Percentiles rank a stretch among this genome's conserved stretches.
Conservation (phyloP, 2,888 invertebrate species). For the Oxyteleia sp. region DNA sequence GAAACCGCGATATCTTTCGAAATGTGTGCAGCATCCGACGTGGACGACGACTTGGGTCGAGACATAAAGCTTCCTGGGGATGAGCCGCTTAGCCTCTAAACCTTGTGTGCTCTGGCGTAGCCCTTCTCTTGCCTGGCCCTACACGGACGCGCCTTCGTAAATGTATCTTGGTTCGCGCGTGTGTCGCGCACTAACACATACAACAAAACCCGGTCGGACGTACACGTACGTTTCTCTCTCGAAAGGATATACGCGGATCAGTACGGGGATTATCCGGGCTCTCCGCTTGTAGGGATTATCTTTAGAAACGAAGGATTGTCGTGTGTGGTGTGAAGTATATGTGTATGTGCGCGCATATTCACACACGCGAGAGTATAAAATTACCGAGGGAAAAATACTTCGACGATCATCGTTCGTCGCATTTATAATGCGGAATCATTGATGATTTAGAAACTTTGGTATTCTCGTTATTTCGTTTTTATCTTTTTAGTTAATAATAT, state of each 20-base stretch:
- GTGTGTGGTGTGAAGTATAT: constrained; percentile 65
- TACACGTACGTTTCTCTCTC: constrained; percentile 62
- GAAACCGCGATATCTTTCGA: constrained; percentile 81
- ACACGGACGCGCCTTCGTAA: constrained; percentile 23
- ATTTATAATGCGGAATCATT: constrained; percentile 18
- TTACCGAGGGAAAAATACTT: constrained; percentile 23
- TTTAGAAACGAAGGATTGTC: constrained; percentile 78
- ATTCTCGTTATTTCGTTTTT: too few relatives aligned
- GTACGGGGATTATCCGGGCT: constrained; percentile 86
- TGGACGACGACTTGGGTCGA: constrained; percentile 80
- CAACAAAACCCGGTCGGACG: constrained; percentile 40
- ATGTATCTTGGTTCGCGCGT: constrained; percentile 31
- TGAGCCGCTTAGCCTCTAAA: constrained; percentile 87
- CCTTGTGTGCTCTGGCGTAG: constrained; percentile 84
- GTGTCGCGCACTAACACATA: constrained; percentile 43
- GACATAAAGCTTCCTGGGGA: constrained; percentile 86
- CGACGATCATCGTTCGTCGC: constrained; percentile 1
- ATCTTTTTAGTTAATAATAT: too few relatives aligned
- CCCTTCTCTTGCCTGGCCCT: constrained; percentile 59
- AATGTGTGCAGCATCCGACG: constrained; percentile 82
- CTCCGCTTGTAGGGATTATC: constrained; percentile 87
- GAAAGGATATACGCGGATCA: constrained; percentile 79
- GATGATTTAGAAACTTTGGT: neutral
- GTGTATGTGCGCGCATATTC: constrained; percentile 43
- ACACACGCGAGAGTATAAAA: constrained; percentile 69